A percentile compares a stretch with the other conserved stretches of the same genome.
phyloP scores from a whole-genome alignment of 2,113 vertebrate genomes.

The Genyomyrus donnyi region DNA sequence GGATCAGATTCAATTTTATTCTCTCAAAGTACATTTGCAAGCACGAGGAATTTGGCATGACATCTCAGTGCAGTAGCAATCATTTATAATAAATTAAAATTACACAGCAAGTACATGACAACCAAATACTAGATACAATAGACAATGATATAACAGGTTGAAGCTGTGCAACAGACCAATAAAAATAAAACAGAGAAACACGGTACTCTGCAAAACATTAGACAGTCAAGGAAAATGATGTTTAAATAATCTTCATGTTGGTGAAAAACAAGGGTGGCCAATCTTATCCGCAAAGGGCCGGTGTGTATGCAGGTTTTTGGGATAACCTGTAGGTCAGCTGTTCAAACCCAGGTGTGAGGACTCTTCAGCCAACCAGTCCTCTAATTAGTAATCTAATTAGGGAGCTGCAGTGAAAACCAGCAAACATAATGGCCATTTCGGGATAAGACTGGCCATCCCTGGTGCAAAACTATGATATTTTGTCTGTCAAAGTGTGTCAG shows the following conservation, averaged over 20 bases:
- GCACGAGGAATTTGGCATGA: background rate
- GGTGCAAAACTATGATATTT: background rate
- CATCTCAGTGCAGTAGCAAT: background rate
- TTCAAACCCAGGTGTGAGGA: background rate
- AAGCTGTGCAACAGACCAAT: background rate
- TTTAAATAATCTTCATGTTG: background rate
- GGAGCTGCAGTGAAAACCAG: background rate
- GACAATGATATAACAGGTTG: background rate
- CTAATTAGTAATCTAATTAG: background rate
- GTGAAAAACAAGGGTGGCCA: background rate
- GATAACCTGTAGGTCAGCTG: background rate
- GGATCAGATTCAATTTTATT: background rate
- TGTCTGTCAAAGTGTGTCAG: background rate
- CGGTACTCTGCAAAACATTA: background rate
- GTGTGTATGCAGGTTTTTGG: background rate
- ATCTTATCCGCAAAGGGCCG: background rate
- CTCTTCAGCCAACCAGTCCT: background rate
- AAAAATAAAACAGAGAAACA: background rate
- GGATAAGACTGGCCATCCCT: background rate
- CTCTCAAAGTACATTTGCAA: background rate
- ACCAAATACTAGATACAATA: background rate
- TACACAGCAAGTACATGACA: background rate
- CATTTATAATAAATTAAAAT: background rate
- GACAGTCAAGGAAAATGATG: background rate
- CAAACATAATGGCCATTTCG: background rate